Percentiles rank a stretch among this genome's conserved stretches.
These are phyloP conservation scores for Protobothrops mucrosquamatus DNA, from an alignment of 2,113 vertebrate species.

Conservation along the genomic window DNA sequence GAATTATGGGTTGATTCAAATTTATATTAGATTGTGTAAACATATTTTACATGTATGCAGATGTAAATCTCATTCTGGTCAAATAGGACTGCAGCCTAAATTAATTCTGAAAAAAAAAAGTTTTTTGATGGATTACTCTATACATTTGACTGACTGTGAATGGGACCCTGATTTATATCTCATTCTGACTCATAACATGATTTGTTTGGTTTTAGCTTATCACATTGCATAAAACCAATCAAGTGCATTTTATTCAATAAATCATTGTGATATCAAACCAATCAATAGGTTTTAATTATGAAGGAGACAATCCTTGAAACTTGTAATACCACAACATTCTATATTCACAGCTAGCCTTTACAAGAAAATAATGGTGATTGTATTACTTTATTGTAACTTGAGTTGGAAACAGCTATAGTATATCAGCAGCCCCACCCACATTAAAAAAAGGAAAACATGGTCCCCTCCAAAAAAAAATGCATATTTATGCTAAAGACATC, in stretches of 20 bases:
- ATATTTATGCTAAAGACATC: background rate
- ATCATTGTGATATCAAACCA: background rate
- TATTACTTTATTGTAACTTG: background rate
- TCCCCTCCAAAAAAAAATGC: background rate
- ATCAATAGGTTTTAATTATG: background rate
- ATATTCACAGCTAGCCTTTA: background rate
- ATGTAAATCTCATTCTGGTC: background rate
- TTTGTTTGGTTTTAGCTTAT: background rate
- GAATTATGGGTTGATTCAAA: background rate
- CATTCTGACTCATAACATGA: background rate
- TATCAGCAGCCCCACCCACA: background rate
- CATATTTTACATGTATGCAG: background rate
- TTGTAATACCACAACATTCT: background rate
- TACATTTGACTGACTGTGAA: background rate
- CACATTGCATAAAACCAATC: background rate
- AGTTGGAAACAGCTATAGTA: background rate
- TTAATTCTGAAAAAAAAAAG: background rate
- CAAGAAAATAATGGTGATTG: background rate
- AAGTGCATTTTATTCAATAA: background rate
- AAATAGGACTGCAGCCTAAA: background rate
- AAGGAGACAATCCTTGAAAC: background rate
- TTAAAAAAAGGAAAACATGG: background rate
- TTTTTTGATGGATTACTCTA: background rate
- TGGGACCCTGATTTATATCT: background rate
- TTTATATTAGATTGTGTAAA: background rate